A percentile compares a stretch with the other conserved stretches of the same genome.
These are phyloP conservation scores for Mylabris sibirica DNA, from an alignment of 2,888 invertebrate genomes.

Conservation along the genomic window DNA sequence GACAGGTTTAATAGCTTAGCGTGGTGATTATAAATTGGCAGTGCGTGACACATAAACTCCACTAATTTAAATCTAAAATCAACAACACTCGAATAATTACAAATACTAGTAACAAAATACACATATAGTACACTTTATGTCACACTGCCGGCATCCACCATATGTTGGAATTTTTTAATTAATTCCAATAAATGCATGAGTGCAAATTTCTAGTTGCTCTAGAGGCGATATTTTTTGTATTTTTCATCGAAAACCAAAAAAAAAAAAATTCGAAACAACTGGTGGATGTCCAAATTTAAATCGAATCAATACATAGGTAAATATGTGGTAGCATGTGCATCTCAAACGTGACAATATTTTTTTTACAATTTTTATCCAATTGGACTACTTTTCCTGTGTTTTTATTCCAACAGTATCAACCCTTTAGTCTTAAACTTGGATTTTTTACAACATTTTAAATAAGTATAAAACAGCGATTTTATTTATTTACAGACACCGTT, in stretches of 20 bases:
- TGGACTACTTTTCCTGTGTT: constrained; percentile 28
- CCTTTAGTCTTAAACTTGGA: not conserved
- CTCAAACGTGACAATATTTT: constrained; percentile 23
- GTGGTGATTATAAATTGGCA: constrained; percentile 26
- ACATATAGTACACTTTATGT: not conserved
- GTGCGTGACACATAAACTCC: constrained; percentile 33
- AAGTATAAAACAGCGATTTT: not conserved
- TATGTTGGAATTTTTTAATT: constrained; percentile 9
- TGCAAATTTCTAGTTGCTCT: constrained; percentile 26
- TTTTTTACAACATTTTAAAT: too few species aligned
- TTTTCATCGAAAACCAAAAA: not conserved
- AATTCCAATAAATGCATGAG: constrained; percentile 27
- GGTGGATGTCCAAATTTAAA: constrained; percentile 20
- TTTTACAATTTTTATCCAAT: constrained; percentile 9
- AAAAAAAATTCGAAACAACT: not conserved
- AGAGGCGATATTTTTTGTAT: constrained; percentile 22
- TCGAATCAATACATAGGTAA: constrained; percentile 13
- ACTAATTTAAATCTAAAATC: constrained; percentile 26
- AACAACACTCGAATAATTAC: constrained; percentile 26
- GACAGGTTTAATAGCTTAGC: constrained; percentile 30
- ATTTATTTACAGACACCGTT: not conserved
- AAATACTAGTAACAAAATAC: constrained; percentile 24
- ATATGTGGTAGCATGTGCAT: constrained; percentile 35
- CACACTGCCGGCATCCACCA: constrained; percentile 22
- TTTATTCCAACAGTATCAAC: not conserved